phyloP scores from a whole-genome alignment of 2,888 invertebrate species.

The Molanna angustata region DNA sequence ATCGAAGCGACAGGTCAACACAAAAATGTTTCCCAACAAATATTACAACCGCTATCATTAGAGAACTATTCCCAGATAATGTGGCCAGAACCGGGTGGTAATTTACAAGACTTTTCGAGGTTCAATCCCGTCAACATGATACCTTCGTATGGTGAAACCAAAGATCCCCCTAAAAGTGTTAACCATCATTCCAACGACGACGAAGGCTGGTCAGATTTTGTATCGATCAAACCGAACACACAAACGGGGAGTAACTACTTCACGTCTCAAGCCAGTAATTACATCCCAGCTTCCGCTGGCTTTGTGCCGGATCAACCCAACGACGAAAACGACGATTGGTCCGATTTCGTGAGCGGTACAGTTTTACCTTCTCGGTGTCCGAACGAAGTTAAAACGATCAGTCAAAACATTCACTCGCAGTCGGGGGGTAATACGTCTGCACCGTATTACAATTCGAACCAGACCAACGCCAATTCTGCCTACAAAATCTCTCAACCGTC shows the following conservation, averaged over 20 bases:
- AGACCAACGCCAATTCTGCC: slow-evolving; percentile 1
- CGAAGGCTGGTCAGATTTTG: slow-evolving; percentile 62
- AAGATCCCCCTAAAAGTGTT: slow-evolving; percentile 18
- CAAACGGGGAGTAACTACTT: slow-evolving; percentile 32
- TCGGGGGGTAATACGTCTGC: slow-evolving; percentile 10
- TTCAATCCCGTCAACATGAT: slow-evolving; percentile 53
- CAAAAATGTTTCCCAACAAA: slow-evolving; percentile 39
- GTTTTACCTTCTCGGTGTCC: slow-evolving; percentile 32
- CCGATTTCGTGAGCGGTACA: slow-evolving; percentile 51
- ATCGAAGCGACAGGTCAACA: neutral
- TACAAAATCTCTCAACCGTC: slow-evolving; percentile 5
- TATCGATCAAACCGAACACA: slow-evolving; percentile 50
- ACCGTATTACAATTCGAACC: slow-evolving; percentile 12
- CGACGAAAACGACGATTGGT: slow-evolving; percentile 52
- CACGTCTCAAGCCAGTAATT: slow-evolving; percentile 29
- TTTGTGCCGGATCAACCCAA: slow-evolving; percentile 31
- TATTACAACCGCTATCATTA: slow-evolving; percentile 50
- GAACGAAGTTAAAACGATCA: slow-evolving; percentile 31
- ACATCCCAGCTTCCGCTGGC: slow-evolving; percentile 40
- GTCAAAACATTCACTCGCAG: slow-evolving; percentile 32
- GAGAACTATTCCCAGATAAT: slow-evolving; percentile 57
- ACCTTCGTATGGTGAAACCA: slow-evolving; percentile 42
- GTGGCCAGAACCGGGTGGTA: slow-evolving; percentile 62
- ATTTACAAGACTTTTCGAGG: slow-evolving; percentile 50
- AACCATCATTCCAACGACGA: slow-evolving; percentile 49